Percentiles rank a stretch among this genome's conserved stretches.
phyloP scores from a whole-genome alignment of 2,797 vertebrate genomes.

The Catharus ustulatus region DNA sequence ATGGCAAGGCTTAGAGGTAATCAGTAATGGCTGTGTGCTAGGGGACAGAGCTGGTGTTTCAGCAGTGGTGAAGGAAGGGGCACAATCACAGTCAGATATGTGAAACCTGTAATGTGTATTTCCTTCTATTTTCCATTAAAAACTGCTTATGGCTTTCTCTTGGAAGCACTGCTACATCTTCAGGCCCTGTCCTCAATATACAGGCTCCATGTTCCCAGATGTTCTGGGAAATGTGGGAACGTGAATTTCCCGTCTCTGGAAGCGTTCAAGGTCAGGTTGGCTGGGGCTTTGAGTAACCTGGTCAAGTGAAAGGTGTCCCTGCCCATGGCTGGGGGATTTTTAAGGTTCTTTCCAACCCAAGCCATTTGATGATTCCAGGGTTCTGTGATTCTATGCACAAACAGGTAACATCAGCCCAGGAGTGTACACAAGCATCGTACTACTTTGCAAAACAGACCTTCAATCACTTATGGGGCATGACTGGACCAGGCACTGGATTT shows the following conservation, averaged over 20 bases:
- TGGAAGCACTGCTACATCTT: not conserved
- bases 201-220: not conserved
- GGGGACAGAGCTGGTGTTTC: not conserved
- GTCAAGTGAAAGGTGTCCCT: not conserved
- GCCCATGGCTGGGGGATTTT: not conserved
- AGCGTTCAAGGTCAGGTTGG: not conserved
- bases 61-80: not conserved
- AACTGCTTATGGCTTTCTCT: not conserved
- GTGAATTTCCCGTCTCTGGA: not conserved
- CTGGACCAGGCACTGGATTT: not conserved
- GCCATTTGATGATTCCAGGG: no score
- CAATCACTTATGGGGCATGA: not conserved
- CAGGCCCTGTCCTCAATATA: not conserved
- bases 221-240: not conserved
- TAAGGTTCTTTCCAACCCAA: not conserved
- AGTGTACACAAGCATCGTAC: rapidly evolving
- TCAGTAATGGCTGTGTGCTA: not conserved
- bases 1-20: not conserved
- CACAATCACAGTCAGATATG: not conserved
- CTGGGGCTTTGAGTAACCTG: not conserved
- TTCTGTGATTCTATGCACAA: not conserved
- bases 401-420: not conserved
- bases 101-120: not conserved
- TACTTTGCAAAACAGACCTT: not conserved
- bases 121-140: not conserved